Percentiles rank a stretch among this genome's conserved stretches.
phyloP scores from a whole-genome alignment of 2,113 vertebrate species.

The Dasypus novemcinctus region DNA sequence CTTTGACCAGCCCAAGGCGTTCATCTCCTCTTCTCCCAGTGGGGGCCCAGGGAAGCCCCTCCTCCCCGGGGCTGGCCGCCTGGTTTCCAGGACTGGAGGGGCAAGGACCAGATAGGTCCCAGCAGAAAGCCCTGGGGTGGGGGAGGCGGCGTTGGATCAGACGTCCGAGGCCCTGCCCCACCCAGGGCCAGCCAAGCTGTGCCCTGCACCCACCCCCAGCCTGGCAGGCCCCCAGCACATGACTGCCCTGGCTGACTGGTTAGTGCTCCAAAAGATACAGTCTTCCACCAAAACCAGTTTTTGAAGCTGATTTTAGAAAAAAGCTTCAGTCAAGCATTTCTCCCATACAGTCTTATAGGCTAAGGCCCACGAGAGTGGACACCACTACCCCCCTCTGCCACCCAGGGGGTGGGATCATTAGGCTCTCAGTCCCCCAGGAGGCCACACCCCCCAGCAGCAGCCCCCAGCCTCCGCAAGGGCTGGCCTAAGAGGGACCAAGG shows the following conservation, averaged over 20 bases:
- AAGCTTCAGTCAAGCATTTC: neutral
- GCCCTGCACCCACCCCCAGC: neutral
- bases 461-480: neutral
- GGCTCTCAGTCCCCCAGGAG: neutral
- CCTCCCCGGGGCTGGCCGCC: neutral
- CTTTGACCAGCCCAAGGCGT: neutral
- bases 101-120: neutral
- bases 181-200: neutral
- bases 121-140: neutral
- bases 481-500: neutral
- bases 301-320: conserved; percentile 35
- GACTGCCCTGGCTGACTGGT: neutral
- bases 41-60: neutral
- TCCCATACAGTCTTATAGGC: neutral
- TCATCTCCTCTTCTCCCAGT: neutral
- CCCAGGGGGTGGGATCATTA: no score
- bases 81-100: neutral
- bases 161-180: neutral
- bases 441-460: neutral
- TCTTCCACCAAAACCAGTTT: neutral
- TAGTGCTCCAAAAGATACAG: neutral
- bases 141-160: neutral
- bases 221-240: neutral
- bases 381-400: accelerated
- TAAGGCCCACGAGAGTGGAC: accelerated